A percentile compares a stretch with the other conserved stretches of the same genome.
Conservation (phyloP, 2,797 vertebrate genomes). For the Lepidocolaptes lacrymiger region DNA sequence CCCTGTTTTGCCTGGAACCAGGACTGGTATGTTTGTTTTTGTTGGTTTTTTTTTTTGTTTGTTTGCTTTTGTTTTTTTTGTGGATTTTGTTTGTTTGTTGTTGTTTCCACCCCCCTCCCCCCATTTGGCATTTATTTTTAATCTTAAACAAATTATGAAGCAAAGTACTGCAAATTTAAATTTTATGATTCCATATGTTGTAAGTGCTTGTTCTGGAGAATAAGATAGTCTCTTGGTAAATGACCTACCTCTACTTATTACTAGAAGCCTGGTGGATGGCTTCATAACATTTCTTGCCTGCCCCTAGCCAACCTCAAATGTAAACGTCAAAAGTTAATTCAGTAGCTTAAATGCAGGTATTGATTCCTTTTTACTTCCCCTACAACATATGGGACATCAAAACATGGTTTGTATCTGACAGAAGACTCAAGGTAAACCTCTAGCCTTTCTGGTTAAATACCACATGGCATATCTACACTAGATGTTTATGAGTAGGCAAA, state of each 20-base stretch:
- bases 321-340: background rate
- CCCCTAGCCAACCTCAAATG: background rate
- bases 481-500: background rate
- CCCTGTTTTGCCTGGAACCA: background rate
- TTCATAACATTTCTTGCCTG: background rate
- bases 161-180: background rate
- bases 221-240: background rate
- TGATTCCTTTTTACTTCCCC: background rate
- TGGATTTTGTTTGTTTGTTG: background rate
- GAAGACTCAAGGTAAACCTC: background rate
- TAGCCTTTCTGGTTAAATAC: background rate
- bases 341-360: background rate
- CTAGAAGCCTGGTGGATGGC: background rate
- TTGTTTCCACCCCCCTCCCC: background rate
- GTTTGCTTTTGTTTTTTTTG: too few species aligned
- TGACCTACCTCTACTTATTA: background rate
- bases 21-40: too few species aligned
- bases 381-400: background rate
- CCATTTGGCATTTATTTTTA: background rate
- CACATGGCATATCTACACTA: background rate
- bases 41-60: background rate
- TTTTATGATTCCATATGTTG: background rate
- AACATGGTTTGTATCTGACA: background rate
- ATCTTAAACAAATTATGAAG: background rate
- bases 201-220: background rate